phyloP scores from a whole-genome alignment of 2,888 invertebrate genomes.

The Leptinotarsa tumamoca region DNA sequence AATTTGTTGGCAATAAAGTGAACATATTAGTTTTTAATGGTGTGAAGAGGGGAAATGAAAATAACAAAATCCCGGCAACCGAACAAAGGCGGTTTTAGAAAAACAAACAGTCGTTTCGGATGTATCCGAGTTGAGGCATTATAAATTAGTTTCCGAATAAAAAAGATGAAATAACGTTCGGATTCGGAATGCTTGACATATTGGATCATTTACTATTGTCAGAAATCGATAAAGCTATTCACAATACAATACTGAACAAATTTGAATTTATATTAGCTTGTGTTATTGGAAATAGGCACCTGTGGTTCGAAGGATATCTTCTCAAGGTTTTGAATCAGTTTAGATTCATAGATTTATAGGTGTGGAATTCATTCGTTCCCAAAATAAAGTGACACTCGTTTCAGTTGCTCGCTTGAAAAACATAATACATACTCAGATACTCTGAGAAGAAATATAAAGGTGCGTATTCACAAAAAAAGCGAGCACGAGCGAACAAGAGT shows the following conservation, averaged over 20 bases:
- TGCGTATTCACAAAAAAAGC: too few species aligned
- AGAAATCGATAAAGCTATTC: conserved; percentile 25
- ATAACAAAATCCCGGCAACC: conserved; percentile 20
- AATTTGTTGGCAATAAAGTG: conserved; percentile 24
- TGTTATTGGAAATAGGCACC: conserved; percentile 24
- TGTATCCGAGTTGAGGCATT: conserved; percentile 24
- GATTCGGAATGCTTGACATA: conserved; percentile 22
- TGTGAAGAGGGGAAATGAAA: conserved; percentile 21
- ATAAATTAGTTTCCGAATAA: conserved; percentile 26
- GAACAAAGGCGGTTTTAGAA: conserved; percentile 19
- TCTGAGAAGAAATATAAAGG: too few species aligned
- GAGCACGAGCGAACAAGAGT: too few species aligned
- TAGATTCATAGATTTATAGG: not conserved
- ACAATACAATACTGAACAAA: conserved; percentile 15
- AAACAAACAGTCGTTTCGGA: conserved; percentile 24
- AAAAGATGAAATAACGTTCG: conserved; percentile 22
- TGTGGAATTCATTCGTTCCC: not conserved
- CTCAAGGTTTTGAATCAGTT: conserved; percentile 23
- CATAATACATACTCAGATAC: too few species aligned
- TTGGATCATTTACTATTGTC: conserved; percentile 32
- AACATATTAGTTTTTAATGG: conserved; percentile 26
- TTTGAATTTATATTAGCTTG: conserved; percentile 23
- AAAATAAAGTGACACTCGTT: not conserved
- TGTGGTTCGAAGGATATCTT: conserved; percentile 11
- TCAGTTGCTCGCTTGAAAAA: too few species aligned